Percentiles rank a stretch among this genome's conserved stretches.
Conservation (phyloP, 2,113 vertebrate species). For the Hippopotamus amphibius region DNA sequence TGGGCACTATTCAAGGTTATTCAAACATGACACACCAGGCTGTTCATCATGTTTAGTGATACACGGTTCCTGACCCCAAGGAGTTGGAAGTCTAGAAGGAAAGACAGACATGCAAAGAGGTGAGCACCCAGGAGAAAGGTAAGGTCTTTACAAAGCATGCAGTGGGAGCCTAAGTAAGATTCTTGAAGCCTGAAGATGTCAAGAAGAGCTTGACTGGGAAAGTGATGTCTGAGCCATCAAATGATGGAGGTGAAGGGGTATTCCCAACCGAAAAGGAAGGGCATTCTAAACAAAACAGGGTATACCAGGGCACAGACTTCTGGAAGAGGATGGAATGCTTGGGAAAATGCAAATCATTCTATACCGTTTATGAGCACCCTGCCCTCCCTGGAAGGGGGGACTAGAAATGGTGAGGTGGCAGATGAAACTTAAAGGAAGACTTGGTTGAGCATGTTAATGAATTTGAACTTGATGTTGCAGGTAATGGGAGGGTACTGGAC, state of each 20-base stretch:
- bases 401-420: accelerated
- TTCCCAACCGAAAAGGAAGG: neutral
- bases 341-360: neutral
- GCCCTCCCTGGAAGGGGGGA: neutral
- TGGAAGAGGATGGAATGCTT: neutral
- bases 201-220: neutral
- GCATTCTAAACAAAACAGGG: neutral
- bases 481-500: neutral
- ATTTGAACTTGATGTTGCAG: neutral
- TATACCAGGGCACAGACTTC: neutral
- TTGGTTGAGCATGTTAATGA: neutral
- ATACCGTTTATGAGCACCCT: accelerated
- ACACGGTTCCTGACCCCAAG: neutral
- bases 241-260: neutral
- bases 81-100: neutral
- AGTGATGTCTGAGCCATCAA: neutral
- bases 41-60: neutral
- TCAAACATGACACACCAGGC: accelerated
- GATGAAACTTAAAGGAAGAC: neutral
- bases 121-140: accelerated
- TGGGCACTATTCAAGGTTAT: too few relatives aligned
- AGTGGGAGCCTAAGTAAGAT: neutral
- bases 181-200: neutral
- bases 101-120: neutral
- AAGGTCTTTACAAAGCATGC: neutral